A percentile compares a stretch with the other conserved stretches of the same genome.
phyloP scores from a whole-genome alignment of 2,888 invertebrate species.

The Morinoia aosen region DNA sequence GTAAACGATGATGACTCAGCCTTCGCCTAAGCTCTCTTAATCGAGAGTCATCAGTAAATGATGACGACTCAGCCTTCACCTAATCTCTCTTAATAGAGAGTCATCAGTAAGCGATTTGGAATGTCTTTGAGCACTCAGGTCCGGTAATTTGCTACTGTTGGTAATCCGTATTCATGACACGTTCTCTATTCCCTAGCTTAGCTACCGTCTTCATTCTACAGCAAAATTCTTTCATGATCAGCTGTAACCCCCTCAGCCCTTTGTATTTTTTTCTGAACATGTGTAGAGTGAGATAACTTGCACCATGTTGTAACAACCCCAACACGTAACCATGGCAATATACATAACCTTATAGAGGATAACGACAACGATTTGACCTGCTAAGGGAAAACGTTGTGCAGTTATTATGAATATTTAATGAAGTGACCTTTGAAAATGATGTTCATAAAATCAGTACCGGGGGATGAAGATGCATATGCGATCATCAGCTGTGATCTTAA shows the following conservation, averaged over 20 bases:
- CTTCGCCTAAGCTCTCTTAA: background rate
- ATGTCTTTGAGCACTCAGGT: background rate
- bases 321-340: too few species aligned
- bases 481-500: background rate
- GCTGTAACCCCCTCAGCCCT: background rate
- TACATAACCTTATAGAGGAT: background rate
- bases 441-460: background rate
- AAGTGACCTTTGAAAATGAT: background rate
- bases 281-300: background rate
- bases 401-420: background rate
- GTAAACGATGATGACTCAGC: too few species aligned
- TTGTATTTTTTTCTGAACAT: background rate
- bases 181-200: background rate
- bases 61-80: too few species aligned
- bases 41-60: background rate
- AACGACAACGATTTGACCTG: background rate
- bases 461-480: background rate
- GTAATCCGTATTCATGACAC: background rate
- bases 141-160: background rate
- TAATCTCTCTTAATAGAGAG: background rate
- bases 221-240: background rate
- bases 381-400: background rate
- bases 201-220: background rate
- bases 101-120: background rate
- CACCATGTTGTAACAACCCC: too few species aligned